These are phyloP conservation scores for Periplaneta americana DNA, from an alignment of 1,140 invertebrate species.

Conservation along the genomic window DNA sequence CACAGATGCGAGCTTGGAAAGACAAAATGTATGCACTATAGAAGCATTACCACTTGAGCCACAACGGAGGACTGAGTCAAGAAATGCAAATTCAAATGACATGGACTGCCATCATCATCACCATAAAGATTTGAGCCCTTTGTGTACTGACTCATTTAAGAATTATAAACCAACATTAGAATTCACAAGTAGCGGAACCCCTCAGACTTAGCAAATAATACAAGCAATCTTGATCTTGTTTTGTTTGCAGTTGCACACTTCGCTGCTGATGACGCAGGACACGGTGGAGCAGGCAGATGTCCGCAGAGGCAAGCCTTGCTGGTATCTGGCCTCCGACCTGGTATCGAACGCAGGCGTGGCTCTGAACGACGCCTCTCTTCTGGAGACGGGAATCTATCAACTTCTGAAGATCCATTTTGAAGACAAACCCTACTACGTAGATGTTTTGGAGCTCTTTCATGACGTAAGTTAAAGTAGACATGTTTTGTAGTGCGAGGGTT, in stretches of 20 bases:
- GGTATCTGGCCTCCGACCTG: slow-evolving; percentile 46
- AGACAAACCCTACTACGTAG: slow-evolving; percentile 44
- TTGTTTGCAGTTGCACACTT: slow-evolving; percentile 51
- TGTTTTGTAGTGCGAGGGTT: no score
- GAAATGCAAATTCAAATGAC: no score
- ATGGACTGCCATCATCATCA: no score
- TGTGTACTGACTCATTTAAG: no score
- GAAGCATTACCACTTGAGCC: no score
- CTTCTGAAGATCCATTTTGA: slow-evolving; percentile 47
- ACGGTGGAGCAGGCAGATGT: slow-evolving; percentile 57
- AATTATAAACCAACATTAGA: no score
- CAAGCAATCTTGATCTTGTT: slow-evolving; percentile 2
- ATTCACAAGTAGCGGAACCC: no score
- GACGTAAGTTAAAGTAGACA: slow-evolving; percentile 45
- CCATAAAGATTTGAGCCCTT: no score
- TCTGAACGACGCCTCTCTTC: slow-evolving; percentile 55
- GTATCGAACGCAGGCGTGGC: slow-evolving; percentile 41
- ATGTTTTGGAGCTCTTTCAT: slow-evolving; percentile 52
- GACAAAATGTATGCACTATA: no score
- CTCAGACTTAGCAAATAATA: no score
- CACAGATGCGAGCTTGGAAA: no score
- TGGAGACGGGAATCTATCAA: slow-evolving; percentile 48
- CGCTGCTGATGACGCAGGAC: slow-evolving; percentile 59
- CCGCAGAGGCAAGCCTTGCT: slow-evolving; percentile 53
- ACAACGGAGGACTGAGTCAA: no score